A percentile compares a stretch with the other conserved stretches of the same genome.
These are phyloP conservation scores for Gryllus bimaculatus DNA, from an alignment of 1,140 invertebrate genomes.

Conservation along the genomic window DNA sequence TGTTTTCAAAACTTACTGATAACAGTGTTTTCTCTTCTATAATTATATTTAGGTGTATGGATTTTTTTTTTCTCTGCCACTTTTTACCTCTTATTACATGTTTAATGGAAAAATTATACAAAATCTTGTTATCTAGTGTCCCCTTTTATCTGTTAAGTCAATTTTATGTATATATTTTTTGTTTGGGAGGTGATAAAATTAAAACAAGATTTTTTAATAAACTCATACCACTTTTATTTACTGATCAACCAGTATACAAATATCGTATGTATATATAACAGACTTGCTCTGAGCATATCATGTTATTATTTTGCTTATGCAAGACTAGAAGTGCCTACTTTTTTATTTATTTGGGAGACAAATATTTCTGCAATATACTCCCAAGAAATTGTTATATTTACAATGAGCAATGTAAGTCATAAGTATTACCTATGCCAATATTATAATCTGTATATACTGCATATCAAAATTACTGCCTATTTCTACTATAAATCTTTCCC, in stretches of 20 bases:
- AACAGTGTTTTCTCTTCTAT: too few species aligned
- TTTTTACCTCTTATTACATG: too few species aligned
- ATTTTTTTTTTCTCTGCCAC: too few species aligned
- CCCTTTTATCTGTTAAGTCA: too few species aligned
- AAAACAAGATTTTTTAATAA: neutral
- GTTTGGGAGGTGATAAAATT: too few species aligned
- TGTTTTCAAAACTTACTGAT: too few species aligned
- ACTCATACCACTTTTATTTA: neutral
- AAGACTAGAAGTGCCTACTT: neutral
- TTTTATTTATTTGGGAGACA: neutral
- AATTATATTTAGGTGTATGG: too few species aligned
- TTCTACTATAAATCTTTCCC: neutral
- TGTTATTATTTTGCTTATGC: neutral
- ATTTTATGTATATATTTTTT: too few species aligned
- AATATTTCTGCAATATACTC: neutral
- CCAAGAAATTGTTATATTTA: neutral
- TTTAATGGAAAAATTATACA: too few species aligned
- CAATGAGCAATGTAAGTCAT: neutral
- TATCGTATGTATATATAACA: neutral
- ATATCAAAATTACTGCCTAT: neutral
- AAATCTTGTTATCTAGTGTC: too few species aligned
- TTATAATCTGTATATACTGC: neutral
- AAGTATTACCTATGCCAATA: neutral
- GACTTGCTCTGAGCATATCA: neutral
- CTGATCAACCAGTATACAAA: constrained; percentile 4